phyloP scores from a whole-genome alignment of 92 coral and sea anemone species.

The Parazoanthus darwini region DNA sequence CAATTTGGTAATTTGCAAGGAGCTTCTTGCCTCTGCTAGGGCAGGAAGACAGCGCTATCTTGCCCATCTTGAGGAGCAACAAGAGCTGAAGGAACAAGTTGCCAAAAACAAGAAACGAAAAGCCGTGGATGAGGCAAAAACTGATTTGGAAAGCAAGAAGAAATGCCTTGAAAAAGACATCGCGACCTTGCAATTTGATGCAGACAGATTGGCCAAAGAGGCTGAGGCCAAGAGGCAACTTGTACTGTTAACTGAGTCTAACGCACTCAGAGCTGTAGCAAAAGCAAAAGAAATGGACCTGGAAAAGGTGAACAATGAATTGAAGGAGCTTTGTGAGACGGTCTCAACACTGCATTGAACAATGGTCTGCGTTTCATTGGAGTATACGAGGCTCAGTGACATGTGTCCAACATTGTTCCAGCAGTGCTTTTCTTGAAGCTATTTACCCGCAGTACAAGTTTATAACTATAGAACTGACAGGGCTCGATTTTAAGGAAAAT shows the following conservation, averaged over 20 bases:
- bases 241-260: conserved; percentile 26
- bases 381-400: conserved; percentile 20
- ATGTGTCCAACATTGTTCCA: conserved; percentile 5
- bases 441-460: neutral
- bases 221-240: conserved; percentile 26
- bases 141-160: conserved; percentile 43
- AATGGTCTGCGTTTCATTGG: conserved; percentile 9
- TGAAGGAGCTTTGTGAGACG: conserved; percentile 8
- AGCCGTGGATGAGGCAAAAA: conserved; percentile 30
- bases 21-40: conserved; percentile 43
- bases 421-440: conserved; percentile 9
- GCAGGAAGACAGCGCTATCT: conserved; percentile 13
- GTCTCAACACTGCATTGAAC: conserved; percentile 16
- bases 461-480: too few species aligned
- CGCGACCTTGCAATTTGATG: conserved; percentile 44
- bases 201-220: too few species aligned
- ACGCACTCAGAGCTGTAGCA: conserved; percentile 17
- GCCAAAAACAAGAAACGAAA: conserved; percentile 28
- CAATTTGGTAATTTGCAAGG: neutral
- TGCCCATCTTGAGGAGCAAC: conserved; percentile 29
- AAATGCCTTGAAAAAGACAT: conserved; percentile 39
- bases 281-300: conserved; percentile 17
- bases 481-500: too few species aligned
- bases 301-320: conserved; percentile 22
- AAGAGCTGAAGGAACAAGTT: conserved; percentile 17